Conservation (phyloP, 2,888 invertebrate genomes). For the Hirtodrosophila duncani region DNA sequence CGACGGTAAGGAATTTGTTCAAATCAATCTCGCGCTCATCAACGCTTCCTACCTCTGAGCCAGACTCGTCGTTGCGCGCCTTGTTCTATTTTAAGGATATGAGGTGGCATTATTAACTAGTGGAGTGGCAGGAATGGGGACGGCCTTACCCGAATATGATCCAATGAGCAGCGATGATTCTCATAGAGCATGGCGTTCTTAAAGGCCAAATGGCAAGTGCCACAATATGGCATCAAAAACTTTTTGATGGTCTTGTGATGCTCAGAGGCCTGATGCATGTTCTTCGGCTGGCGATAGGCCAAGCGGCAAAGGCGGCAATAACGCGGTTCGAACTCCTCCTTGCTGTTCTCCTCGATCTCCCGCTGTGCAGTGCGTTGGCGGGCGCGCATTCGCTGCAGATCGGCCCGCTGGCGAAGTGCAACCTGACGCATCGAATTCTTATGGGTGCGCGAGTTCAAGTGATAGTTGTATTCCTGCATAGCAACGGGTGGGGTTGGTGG, state of each 20-base stretch:
- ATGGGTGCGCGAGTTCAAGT: slow-evolving; percentile 85
- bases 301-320: slow-evolving; percentile 87
- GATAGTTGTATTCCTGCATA: slow-evolving; percentile 84
- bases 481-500: neutral
- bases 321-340: slow-evolving; percentile 82
- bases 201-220: slow-evolving; percentile 87
- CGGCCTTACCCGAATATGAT: slow-evolving; percentile 86
- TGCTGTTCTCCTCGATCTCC: slow-evolving; percentile 85
- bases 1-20: slow-evolving; percentile 92
- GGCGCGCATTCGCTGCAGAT: slow-evolving; percentile 87
- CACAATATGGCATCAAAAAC: slow-evolving; percentile 90
- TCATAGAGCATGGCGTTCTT: slow-evolving; percentile 92
- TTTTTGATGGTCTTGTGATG: slow-evolving; percentile 91
- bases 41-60: slow-evolving; percentile 82
- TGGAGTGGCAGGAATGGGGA: neutral
- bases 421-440: slow-evolving; percentile 86
- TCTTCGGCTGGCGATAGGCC: slow-evolving; percentile 86
- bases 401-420: slow-evolving; percentile 86
- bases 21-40: slow-evolving; percentile 88
- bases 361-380: slow-evolving; percentile 89
- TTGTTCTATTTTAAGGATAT: no score
- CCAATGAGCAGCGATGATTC: slow-evolving; percentile 88
- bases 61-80: slow-evolving; percentile 80
- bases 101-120: no score
- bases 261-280: slow-evolving; percentile 88